Base-by-base conservation (phyloP, 2,888 invertebrate genomes). In the Drosophila meridiana region DNA sequence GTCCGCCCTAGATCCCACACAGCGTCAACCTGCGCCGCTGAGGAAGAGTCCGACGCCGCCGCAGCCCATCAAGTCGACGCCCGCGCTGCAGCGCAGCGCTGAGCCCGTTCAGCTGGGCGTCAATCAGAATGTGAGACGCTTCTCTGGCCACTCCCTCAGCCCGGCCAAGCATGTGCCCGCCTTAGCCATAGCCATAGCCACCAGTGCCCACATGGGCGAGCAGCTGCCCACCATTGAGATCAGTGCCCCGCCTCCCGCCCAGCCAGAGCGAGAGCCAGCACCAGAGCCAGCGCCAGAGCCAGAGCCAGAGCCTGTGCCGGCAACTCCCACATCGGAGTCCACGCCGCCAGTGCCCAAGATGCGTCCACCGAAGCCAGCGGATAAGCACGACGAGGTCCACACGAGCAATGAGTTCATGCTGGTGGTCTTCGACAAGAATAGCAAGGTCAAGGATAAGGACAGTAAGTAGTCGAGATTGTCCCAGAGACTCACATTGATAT, bases 401-500 rank as follows among this genome's bases (percentile, higher is more conserved):
- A 96, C 95, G 47, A 96, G 96, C 92, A 96, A 96, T 60, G 97
- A 97, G 92, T 96, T 97, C 89, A 96, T 97, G 96, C 94, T 97
- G 76, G 96, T 97, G 59, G 92, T 92, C 74, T 94, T 97, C 55
- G 95, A 95, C 89, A 95, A 96, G 11, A 92, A 93, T 64, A 93
- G 94, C 61, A 94, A 94, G 78, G 94, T 92, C 76, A 92, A 94
- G 90, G 92, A 94, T 87, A 93, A 93, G 73, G 94, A 94, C 71
- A 95, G 95, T 93, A 92, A 90, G 90, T 91, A 32, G 30, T 9
- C 0, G 9, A n/a, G 13, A 0, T 1, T 3, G 6, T 40, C 7
- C 36, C 8, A 3, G 40, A n/a, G 13, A n/a, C 2, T 40, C 50
- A 0, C 30, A 38, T 13, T 32, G 5, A 48, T 9, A 40, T 20